Evolutionary conservation across 2,797 vertebrate genomes (phyloP).

Genomic region (Platalea minor): DNA sequence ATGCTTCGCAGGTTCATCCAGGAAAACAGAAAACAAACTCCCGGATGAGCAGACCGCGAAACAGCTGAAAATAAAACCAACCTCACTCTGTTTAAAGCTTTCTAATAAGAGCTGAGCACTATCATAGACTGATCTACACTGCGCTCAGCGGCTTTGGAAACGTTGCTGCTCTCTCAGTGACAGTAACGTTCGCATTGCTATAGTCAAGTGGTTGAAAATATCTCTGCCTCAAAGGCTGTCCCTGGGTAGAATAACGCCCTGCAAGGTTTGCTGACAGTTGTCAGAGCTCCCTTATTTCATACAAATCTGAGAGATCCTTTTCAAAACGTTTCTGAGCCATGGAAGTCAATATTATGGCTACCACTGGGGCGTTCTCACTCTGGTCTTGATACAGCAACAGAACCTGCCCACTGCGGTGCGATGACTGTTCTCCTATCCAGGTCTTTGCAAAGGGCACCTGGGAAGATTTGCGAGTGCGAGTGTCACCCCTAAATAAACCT

Average conservation of each 20-base stretch:
- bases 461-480: neutral
- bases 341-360: neutral
- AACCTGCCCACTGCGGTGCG: neutral
- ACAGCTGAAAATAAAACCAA: neutral
- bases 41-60: neutral
- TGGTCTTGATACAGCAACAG: neutral
- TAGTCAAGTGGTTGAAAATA: neutral
- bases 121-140: neutral
- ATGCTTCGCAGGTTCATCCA: neutral
- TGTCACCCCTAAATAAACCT: neutral
- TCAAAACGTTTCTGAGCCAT: neutral
- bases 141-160: neutral
- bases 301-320: neutral
- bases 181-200: neutral
- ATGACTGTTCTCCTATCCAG: neutral
- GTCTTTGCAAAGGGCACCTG: neutral
- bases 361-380: neutral
- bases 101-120: neutral
- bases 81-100: neutral
- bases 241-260: neutral
- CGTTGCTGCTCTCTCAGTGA: fast-evolving
- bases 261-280: too few species aligned
- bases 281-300: neutral
- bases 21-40: neutral
- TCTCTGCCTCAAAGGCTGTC: neutral